Conservation (phyloP, 2,113 vertebrate species). For the Dissostichus mawsoni region DNA sequence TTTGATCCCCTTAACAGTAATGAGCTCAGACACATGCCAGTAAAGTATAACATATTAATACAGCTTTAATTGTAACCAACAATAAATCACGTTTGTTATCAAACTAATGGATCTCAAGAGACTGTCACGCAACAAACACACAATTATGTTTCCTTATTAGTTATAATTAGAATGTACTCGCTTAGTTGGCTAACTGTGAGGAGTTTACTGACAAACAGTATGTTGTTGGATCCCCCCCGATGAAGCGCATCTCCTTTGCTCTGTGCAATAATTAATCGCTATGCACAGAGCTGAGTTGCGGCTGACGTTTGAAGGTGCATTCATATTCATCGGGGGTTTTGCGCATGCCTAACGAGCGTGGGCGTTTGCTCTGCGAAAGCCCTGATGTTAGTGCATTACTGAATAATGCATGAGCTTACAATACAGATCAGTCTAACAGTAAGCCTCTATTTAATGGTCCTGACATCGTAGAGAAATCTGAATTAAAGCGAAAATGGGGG, state of each 20-base stretch:
- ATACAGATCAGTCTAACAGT: conserved; percentile 28
- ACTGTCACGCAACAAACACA: background rate
- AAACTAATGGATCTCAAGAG: conserved; percentile 14
- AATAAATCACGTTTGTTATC: background rate
- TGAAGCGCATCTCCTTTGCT: conserved; percentile 40
- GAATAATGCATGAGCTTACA: conserved; percentile 66
- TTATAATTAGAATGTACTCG: conserved; percentile 10
- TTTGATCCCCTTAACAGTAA: background rate
- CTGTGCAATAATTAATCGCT: conserved; percentile 57
- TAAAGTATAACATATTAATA: background rate
- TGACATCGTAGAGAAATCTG: conserved; percentile 17
- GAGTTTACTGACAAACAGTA: conserved; percentile 25
- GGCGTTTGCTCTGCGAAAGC: conserved; percentile 53
- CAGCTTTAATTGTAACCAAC: background rate
- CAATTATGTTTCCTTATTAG: background rate
- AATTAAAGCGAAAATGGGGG: conserved; percentile 10
- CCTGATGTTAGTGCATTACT: conserved; percentile 45
- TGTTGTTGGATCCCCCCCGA: conserved; percentile 33
- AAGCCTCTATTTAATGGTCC: conserved; percentile 6
- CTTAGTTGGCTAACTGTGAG: conserved; percentile 2
- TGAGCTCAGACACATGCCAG: background rate
- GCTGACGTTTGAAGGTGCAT: conserved; percentile 54
- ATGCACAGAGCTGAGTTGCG: conserved; percentile 24
- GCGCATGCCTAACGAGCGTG: conserved; percentile 57
- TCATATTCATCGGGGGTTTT: conserved; percentile 61